phyloP scores from a whole-genome alignment of 2,888 invertebrate genomes.

The Morpho helenor region DNA sequence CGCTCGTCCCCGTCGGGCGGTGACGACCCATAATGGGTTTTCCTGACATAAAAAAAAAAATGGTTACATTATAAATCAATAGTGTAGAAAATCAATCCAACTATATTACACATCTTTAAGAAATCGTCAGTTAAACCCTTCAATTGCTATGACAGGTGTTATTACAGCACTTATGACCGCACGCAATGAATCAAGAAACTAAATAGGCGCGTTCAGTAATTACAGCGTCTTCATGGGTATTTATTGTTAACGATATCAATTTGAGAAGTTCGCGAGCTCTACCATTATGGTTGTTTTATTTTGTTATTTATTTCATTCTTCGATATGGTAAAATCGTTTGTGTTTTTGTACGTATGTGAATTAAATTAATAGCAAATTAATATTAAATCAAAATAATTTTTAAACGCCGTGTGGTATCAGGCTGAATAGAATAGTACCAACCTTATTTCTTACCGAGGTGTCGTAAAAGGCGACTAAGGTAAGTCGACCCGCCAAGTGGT shows the following conservation, averaged over 20 bases:
- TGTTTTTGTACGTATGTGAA: conserved; percentile 5
- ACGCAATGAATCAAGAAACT: conserved; percentile 47
- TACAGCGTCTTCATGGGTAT: conserved; percentile 38
- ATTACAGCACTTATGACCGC: conserved; percentile 15
- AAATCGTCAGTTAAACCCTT: too few relatives aligned
- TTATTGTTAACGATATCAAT: conserved; percentile 49
- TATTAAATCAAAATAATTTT: not conserved
- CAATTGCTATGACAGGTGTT: conserved; percentile 8
- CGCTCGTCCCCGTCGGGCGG: too few relatives aligned
- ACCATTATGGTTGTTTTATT: conserved; percentile 43
- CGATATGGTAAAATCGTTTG: not conserved
- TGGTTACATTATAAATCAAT: too few relatives aligned
- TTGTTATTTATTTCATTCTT: conserved; percentile 39
- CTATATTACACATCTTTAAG: too few relatives aligned
- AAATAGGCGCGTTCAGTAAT: conserved; percentile 42
- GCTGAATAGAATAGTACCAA: too few relatives aligned
- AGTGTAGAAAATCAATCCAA: too few relatives aligned
- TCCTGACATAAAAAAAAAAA: too few relatives aligned
- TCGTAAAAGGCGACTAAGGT: too few relatives aligned
- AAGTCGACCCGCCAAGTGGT: too few relatives aligned
- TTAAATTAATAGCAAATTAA: not conserved
- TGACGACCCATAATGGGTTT: too few relatives aligned
- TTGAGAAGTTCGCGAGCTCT: conserved; percentile 36
- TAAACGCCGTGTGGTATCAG: too few relatives aligned
- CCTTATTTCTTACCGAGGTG: too few relatives aligned